Base-by-base conservation (phyloP, 2,797 vertebrate genomes). In the Melanotaenia boesemani region DNA sequence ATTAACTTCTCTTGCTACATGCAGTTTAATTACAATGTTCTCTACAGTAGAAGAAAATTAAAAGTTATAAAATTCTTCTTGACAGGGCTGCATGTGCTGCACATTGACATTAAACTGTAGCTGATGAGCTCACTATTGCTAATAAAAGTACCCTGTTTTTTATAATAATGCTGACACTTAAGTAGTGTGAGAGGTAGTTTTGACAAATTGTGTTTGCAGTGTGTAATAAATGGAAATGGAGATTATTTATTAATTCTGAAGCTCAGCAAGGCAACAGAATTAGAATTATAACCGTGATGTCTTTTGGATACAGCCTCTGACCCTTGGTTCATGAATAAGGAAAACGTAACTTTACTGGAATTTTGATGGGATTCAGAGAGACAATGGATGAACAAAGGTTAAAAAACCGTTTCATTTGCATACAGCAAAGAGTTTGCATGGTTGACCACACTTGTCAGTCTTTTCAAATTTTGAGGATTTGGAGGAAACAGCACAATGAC, bases 191-290 rank as follows among this genome's bases (percentile, higher is more conserved):
- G 36, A 67, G 56, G 10, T 48, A 54, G 34, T 32, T 65, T 70
- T 26, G 26, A 26, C 26, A 26, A 26, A 26, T 22, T 69, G 26
- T 80, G 76, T 87, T 88, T 84, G 84, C 74, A 75, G 67, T 77
- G 62, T 62, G 78, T 73, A 75, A 86, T 85, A 88, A 75, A 85
- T 67, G 67, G 76, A 69, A 78, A 80, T n/a, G n/a, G 68, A 36
- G 67, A 79, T 84, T 39, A 84, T 77, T 91, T 82, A 89, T 89
- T 84, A 73, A 89, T 86, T 88, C 79, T 72, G 37, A 48, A 70
- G 58, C 73, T 66, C 69, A 72, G 73, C 5, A 32, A 84, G 52
- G 80, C 74, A 84, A 82, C 60, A 70, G 80, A 76, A 70, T 58
- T 62, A 5, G 69, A 81, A 78, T 80, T 46, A 74, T 72, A 81